Evolutionary conservation across 2,888 invertebrate genomes (phyloP), one percentile per base, ranked within the genome.

Genomic region (Cetonia aurata): DNA sequence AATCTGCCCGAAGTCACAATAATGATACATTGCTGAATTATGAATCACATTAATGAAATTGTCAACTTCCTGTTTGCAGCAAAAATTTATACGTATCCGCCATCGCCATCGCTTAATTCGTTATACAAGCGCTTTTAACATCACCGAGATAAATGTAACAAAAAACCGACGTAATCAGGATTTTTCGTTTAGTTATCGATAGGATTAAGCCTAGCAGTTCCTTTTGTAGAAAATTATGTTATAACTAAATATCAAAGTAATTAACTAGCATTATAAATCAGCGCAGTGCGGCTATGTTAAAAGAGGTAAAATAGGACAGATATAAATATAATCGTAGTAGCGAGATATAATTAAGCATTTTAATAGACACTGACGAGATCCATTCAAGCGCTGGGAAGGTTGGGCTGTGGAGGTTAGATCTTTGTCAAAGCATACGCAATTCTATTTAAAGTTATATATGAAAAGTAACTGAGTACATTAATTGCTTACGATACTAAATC

Each of bases 321-420:
- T 46, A 46, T 17, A 6, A 52, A 52, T 46, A 46, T 60, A 60
- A 60, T 60, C 25, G 46, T 31, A 8, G 46, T 60, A 46, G 46
- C 46, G 67, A 72, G 71, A 74, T 72, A 71, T 72, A 74, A 74
- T 74, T 74, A 74, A 69, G 67, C 59, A 60, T 66, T 57, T 70
- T 71, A 71, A 71, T 72, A 74, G 72, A 70, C 71, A 72, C 70
- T 71, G 69, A 67, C 69, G 67, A 74, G 71, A 68, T 70, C 71
- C 59, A 74, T 74, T 74, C 72, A 74, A 72, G 70, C 74, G 71
- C 70, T 74, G 74, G 74, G 74, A 74, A 74, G 72, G 72, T 74
- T 71, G 71, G 74, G 71, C 72, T 71, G 46, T 46, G 69, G 74
- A 74, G 74, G 74, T 72, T 72, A 74, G 74, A 74, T 72, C 72